Evolutionary conservation across 2,797 vertebrate genomes (phyloP), one percentile per base, ranked within the genome.

Genomic region (Prunella strophiata): DNA sequence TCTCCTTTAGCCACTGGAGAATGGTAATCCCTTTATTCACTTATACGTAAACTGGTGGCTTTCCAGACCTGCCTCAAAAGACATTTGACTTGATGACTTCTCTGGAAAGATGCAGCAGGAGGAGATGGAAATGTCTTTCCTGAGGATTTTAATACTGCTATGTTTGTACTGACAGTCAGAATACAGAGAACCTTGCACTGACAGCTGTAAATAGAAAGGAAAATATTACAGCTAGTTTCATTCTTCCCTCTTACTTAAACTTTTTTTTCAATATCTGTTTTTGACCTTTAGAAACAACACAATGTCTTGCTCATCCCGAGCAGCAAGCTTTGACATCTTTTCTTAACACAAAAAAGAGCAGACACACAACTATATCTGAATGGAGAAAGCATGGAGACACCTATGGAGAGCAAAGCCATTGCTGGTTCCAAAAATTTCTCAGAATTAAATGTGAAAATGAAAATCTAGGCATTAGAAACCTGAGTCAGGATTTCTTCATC

Each of bases 1-100:
- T 89, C 89, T 88, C n/a, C 82, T 88, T 94, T 79, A 88, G 76
- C 6, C 40, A 30, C 38, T 48, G n/a, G 18, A 92, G 68, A 92
- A 77, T 74, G 58, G 20, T 54, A 88, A 89, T 94, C 86, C 86
- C 42, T 85, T 92, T 88, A 85, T 91, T 92, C 36, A 0, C 81
- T 89, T 72, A 47, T 29, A 7, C 3, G 1, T 61, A 61, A 85
- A 65, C 30, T 48, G 3, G 17, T 93, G 57, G 82, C 45, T 80
- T 92, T 77, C 83, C 77, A 90, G 77, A 88, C 40, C 22, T 85
- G 22, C 74, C 88, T 86, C 48, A 88, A 76, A 79, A 74, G 30
- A 29, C 32, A 72, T 84, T 79, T 76, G 25, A 29, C 59, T 68
- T 17, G 20, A 75, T 80, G 67, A 79, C 9, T 74, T 62, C 85